Conservation (phyloP, 2,797 vertebrate species). For the Sternarchorhynchus goeldii region DNA sequence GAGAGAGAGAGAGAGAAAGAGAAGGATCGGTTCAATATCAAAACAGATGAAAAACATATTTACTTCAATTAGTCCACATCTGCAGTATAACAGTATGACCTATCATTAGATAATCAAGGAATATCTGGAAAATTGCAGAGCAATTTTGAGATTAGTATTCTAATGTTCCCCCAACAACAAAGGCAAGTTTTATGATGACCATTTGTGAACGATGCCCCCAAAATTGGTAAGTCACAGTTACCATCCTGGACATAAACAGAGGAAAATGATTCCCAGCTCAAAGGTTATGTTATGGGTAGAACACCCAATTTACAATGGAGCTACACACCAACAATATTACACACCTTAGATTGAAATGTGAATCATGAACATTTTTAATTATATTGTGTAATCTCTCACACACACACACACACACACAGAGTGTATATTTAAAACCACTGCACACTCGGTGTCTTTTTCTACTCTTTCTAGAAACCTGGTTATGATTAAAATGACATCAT, state of each 20-base stretch:
- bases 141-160: constrained; percentile 72
- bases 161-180: constrained; percentile 66
- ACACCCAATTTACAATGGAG: not conserved
- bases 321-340: too few species aligned
- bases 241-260: not conserved
- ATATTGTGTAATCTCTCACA: too few species aligned
- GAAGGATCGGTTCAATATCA: constrained; percentile 41
- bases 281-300: too few species aligned
- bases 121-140: constrained; percentile 68
- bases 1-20: not conserved
- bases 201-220: constrained; percentile 63
- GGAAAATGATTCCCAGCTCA: not conserved
- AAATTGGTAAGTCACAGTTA: constrained; percentile 57
- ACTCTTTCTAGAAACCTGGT: not conserved
- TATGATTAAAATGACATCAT: constrained; percentile 13
- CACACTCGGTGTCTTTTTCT: not conserved
- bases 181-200: constrained; percentile 60
- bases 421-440: too few species aligned
- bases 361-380: too few species aligned
- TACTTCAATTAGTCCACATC: constrained; percentile 66
- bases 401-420: too few species aligned
- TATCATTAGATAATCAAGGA: constrained; percentile 67
- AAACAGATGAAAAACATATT: constrained; percentile 56
- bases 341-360: too few species aligned
- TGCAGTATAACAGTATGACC: constrained; percentile 57